phyloP scores from a whole-genome alignment of 2,797 vertebrate genomes.

The Hoplostethus mediterraneus region DNA sequence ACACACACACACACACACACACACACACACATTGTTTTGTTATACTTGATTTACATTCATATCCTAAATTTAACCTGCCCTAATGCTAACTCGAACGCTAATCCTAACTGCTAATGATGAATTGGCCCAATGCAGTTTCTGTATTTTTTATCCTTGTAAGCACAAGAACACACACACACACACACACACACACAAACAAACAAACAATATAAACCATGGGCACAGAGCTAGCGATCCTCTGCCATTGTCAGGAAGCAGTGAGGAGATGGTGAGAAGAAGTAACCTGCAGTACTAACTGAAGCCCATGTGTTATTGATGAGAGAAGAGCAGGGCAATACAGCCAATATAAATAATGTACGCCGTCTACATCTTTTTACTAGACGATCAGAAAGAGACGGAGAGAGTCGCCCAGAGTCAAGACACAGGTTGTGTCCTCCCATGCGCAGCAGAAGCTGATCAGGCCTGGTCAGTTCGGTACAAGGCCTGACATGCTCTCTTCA shows the following conservation, averaged over 20 bases:
- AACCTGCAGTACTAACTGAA: constrained; percentile 50
- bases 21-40: not conserved
- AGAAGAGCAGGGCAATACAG: constrained; percentile 50
- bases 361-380: constrained; percentile 41
- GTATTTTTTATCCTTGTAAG: too few species aligned
- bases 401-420: constrained; percentile 32
- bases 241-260: constrained; percentile 14
- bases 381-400: constrained; percentile 27
- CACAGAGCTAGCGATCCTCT: constrained; percentile 21
- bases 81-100: too few species aligned
- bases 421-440: constrained; percentile 13
- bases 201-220: not conserved
- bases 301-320: constrained; percentile 70
- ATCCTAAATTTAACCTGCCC: too few species aligned
- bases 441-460: constrained; percentile 15
- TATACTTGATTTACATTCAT: too few species aligned
- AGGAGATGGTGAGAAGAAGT: constrained; percentile 24
- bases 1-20: constrained; percentile 4
- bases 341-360: constrained; percentile 66
- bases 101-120: too few species aligned
- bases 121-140: too few species aligned
- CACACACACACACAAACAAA: constrained; percentile 7
- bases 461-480: constrained; percentile 37
- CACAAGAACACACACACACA: constrained; percentile 19
- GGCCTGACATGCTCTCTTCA: constrained; percentile 32